A percentile compares a stretch with the other conserved stretches of the same genome.
Evolutionary conservation across 1,140 invertebrate species (phyloP).

Genomic region (Elysia chlorotica): DNA sequence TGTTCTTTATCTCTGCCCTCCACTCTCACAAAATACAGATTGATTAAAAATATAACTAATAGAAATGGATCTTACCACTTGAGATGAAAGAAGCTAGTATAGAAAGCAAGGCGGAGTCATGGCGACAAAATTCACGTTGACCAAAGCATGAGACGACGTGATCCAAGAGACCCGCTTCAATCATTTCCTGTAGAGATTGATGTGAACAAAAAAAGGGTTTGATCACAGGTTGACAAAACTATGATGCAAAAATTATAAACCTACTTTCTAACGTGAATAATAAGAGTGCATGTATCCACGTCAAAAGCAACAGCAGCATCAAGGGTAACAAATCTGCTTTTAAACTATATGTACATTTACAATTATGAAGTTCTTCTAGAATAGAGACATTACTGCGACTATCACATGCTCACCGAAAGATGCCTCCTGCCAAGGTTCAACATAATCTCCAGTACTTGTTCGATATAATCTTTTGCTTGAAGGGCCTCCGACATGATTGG

Average conservation of each 20-base stretch:
- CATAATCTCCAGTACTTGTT: constrained; percentile 1
- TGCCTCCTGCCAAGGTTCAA: constrained; percentile 5
- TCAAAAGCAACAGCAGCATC: neutral
- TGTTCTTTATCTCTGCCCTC: no score
- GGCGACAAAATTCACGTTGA: neutral
- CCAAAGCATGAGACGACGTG: neutral
- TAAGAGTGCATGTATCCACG: neutral
- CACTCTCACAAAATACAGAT: no score
- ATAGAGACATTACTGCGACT: no score
- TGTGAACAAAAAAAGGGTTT: neutral
- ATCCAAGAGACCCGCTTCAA: neutral
- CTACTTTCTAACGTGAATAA: neutral
- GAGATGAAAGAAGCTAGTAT: neutral
- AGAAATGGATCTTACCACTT: neutral
- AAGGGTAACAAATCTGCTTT: neutral
- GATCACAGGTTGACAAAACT: neutral
- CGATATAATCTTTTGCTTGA: neutral
- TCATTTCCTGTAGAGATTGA: neutral
- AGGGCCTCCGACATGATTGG: neutral
- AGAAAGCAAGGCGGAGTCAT: neutral
- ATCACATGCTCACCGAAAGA: neutral
- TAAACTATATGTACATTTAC: no score
- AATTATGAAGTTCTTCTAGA: no score
- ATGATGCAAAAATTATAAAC: neutral
- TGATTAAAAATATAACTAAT: neutral